Percentiles rank a stretch among this genome's conserved stretches.
These are phyloP conservation scores for Polylopha cassiicola DNA, from an alignment of 2,888 invertebrate species.

Conservation along the genomic window DNA sequence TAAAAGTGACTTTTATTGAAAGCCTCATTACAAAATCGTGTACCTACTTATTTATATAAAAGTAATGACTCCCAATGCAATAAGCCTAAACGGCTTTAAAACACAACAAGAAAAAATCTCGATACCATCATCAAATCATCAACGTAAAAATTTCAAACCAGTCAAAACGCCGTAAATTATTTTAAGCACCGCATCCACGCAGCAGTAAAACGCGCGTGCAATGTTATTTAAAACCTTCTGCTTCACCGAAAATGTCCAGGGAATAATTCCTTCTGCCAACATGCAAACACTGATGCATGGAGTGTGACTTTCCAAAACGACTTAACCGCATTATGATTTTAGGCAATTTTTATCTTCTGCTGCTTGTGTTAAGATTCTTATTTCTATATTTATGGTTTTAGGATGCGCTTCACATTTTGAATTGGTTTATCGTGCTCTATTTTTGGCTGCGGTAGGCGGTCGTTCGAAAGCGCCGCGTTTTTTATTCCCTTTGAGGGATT, in stretches of 20 bases:
- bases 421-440: slow-evolving; percentile 48
- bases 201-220: slow-evolving; percentile 34
- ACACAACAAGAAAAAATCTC: no score
- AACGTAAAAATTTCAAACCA: no score
- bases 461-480: slow-evolving; percentile 63
- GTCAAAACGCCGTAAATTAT: no score
- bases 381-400: neutral
- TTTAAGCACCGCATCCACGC: slow-evolving; percentile 30
- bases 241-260: slow-evolving; percentile 47
- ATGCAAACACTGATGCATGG: slow-evolving; percentile 53
- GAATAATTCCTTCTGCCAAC: slow-evolving; percentile 61
- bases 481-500: slow-evolving; percentile 54
- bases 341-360: neutral
- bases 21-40: no score
- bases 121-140: no score
- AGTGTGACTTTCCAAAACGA: neutral
- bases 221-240: slow-evolving; percentile 50
- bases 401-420: slow-evolving; percentile 19
- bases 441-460: slow-evolving; percentile 77
- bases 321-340: neutral
- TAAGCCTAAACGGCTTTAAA: no score
- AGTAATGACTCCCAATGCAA: no score
- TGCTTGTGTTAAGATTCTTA: neutral
- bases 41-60: no score
- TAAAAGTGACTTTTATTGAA: no score